Evolutionary conservation across 2,797 vertebrate species (phyloP), one percentile per base, ranked within the genome.

Genomic region (Alfaro cultratus): DNA sequence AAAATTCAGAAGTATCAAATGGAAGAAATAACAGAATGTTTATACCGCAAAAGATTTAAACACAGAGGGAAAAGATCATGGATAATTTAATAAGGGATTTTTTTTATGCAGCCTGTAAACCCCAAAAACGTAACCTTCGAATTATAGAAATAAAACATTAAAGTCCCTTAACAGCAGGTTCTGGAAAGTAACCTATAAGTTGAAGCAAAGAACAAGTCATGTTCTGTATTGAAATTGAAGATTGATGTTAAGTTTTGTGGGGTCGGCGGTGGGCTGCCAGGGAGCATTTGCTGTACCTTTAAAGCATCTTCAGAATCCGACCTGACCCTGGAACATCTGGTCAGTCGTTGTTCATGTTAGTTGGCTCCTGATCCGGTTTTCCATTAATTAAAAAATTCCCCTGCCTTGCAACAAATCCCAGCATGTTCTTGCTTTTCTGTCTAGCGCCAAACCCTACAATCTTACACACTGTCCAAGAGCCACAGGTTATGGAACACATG

Each of bases 1-100:
- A 74, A 78, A 46, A 73, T 73, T 49, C 62, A 51, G 70, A 64
- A 31, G n/a, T 31, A 31, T 23, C 31, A 73, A 73, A 74, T 74
- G 26, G 31, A 74, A 53, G 72, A 74, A 74, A 53, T 53, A 53
- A 13, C 31, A 64, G 6, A 26, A 36, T 21, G 2, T 12, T 49
- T 68, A 41, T 26, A 26, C 64, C 10, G 1, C 36, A 41, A 73
- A 73, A 47, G 29, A 46, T 10, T 47, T 46, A 46, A 29, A 47
- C 45, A 34, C 5, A 49, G 45, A 1, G 8, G 5, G 34, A 73
- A 49, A 47, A 70, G 23, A 43, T 23, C 12, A 43, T 0, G 2
- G 1, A 43, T 43, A n/a, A 70, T 43, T 70, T 70, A 26, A 43
- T 26, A 43, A 21, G 21, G 11, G 12, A 15, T 26, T 2, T 23